Evolutionary conservation across 2,888 invertebrate genomes (phyloP).

Genomic region (Poecilobothrus nobilitatus): DNA sequence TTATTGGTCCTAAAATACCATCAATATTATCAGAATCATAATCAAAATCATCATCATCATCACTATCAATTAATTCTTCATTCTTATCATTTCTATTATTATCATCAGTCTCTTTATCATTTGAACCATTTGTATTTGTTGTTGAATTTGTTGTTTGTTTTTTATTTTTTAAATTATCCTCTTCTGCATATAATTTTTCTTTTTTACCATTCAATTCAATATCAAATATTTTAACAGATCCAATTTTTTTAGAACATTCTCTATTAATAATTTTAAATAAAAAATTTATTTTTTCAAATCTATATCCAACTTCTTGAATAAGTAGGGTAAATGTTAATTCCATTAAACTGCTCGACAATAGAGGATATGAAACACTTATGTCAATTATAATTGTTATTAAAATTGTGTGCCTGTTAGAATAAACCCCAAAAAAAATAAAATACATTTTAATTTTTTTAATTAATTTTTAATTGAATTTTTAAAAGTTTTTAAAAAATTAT

Average conservation of each 20-base stretch:
- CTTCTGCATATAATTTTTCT: conserved; percentile 19
- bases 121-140: background rate
- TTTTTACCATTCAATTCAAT: conserved; percentile 29
- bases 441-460: conserved; percentile 11
- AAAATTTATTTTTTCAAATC: conserved; percentile 36
- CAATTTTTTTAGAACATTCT: conserved; percentile 34
- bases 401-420: conserved; percentile 32
- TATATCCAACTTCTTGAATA: conserved; percentile 36
- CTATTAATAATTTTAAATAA: conserved; percentile 37
- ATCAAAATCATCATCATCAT: conserved; percentile 9
- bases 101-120: background rate
- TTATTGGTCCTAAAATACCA: background rate
- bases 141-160: conserved; percentile 17
- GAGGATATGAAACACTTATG: conserved; percentile 29
- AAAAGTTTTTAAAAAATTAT: no score
- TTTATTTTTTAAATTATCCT: conserved; percentile 22
- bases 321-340: conserved; percentile 39
- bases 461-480: background rate
- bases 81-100: conserved; percentile 9
- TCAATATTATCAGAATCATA: background rate
- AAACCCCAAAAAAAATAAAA: conserved; percentile 30
- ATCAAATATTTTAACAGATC: conserved; percentile 34
- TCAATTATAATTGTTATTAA: conserved; percentile 18
- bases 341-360: conserved; percentile 34
- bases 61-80: conserved; percentile 23